Evolutionary conservation across 2,888 invertebrate genomes (phyloP).

Genomic region (Uropetala carovei): DNA sequence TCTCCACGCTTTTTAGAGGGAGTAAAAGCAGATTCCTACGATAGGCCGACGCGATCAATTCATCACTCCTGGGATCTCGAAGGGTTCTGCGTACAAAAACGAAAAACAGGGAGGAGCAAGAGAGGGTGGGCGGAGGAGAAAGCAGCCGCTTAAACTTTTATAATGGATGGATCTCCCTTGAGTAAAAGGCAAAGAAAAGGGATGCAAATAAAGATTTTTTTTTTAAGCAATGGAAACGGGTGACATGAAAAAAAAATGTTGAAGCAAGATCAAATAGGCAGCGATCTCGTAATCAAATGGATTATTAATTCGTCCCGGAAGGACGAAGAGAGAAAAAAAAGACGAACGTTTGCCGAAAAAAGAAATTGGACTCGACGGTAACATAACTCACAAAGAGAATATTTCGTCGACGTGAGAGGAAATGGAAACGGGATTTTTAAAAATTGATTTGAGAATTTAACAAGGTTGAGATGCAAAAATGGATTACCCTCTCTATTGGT

Average conservation of each 20-base stretch:
- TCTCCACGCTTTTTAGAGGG: background rate
- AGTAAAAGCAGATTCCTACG: background rate
- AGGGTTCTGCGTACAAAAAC: background rate
- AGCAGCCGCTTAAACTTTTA: background rate
- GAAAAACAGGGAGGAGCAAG: background rate
- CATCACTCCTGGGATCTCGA: conserved; percentile 7
- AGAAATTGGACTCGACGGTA: too few relatives aligned
- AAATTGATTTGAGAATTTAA: too few relatives aligned
- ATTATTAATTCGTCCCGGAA: too few relatives aligned
- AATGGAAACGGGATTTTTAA: too few relatives aligned
- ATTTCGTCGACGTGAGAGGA: too few relatives aligned
- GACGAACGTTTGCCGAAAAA: too few relatives aligned
- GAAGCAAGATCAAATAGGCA: background rate
- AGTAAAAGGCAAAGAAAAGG: background rate
- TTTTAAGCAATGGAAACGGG: background rate
- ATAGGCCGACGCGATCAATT: background rate
- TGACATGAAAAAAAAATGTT: background rate
- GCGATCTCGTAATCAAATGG: too few relatives aligned
- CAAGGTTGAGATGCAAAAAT: too few relatives aligned
- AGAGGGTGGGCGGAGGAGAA: background rate
- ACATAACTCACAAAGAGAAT: too few relatives aligned
- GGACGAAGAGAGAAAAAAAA: too few relatives aligned
- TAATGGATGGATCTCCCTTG: background rate
- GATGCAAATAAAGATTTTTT: background rate
- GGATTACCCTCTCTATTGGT: too few relatives aligned